Percentiles rank a stretch among this genome's conserved stretches.
Conservation (phyloP, 2,797 vertebrate genomes). For the Cossypha heuglini region DNA sequence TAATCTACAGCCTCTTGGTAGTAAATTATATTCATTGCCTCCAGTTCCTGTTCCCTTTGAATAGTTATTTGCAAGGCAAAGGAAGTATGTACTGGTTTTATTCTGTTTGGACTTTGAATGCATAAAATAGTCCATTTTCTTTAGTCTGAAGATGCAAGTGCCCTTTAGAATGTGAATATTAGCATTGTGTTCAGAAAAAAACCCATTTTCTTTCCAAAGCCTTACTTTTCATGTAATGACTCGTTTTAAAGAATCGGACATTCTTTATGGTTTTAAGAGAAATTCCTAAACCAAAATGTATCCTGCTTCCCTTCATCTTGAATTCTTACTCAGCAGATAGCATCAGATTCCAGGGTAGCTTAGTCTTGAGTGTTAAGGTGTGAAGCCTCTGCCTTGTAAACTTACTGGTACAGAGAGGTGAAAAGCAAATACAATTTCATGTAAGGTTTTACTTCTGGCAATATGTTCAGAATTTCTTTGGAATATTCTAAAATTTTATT, state of each 20-base stretch:
- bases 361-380: neutral
- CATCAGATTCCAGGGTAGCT: neutral
- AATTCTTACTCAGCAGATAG: neutral
- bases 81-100: neutral
- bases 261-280: neutral
- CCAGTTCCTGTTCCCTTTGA: neutral
- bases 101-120: neutral
- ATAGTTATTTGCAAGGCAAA: constrained; percentile 39
- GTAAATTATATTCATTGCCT: constrained; percentile 30
- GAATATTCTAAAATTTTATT: neutral
- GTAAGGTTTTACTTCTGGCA: neutral
- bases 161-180: constrained; percentile 7
- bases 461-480: neutral
- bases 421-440: neutral
- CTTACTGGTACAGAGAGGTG: neutral
- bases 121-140: neutral
- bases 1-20: neutral
- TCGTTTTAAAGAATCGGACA: neutral
- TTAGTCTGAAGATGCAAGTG: neutral
- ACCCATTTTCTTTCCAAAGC: neutral
- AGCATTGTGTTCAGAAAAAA: neutral
- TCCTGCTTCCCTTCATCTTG: neutral
- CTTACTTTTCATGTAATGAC: neutral
- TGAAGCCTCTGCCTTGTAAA: neutral
- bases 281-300: neutral